Base-by-base conservation (phyloP, 1,140 invertebrate genomes). In the Drosophila sp. region DNA sequence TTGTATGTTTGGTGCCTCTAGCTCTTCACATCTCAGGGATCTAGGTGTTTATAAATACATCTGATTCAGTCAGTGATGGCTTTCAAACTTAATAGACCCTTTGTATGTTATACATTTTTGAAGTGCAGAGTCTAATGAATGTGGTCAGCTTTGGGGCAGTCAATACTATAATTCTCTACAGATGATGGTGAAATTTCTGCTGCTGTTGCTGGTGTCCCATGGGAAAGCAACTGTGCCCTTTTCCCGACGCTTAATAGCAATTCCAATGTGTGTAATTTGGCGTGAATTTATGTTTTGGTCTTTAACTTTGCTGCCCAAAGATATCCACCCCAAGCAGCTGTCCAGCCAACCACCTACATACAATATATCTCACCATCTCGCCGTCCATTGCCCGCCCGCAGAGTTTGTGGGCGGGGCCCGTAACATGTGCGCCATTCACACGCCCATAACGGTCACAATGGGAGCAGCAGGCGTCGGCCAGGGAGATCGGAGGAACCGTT, bases 221-320 rank as follows among this genome's bases (percentile, higher is more conserved):
- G 67, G 73, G 76, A 67, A 40, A 40, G 27, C 16, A 21, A 29
- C 46, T 41, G 45, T 38, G 67, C 61, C 67, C 78, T 54, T 29
- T 80, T 73, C 74, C 69, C 57, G 62, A 16, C 14, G 50, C 50
- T 48, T 72, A 78, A 54, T 58, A 74, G 41, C 79, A 82, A 78
- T 81, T 78, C 69, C 41, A 54, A 81, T 81, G 71, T 78, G 79
- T 83, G 80, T 83, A 78, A 82, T 83, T 82, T 82, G 79, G 80
- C 80, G 80, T 83, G 65, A 82, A 82, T 82, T 82, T 83, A 82
- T 82, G 80, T 63, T 82, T 79, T 82, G 56, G 46, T 81, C 62
- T 77, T 57, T 56, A 65, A 65, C 38, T 63, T 65, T 38, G 8
- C 21, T 40, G 59, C 38, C 40, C 43, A 8, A 54, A 70, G 45